phyloP scores from a whole-genome alignment of 2,888 invertebrate genomes.

The Rotaria sp. region DNA sequence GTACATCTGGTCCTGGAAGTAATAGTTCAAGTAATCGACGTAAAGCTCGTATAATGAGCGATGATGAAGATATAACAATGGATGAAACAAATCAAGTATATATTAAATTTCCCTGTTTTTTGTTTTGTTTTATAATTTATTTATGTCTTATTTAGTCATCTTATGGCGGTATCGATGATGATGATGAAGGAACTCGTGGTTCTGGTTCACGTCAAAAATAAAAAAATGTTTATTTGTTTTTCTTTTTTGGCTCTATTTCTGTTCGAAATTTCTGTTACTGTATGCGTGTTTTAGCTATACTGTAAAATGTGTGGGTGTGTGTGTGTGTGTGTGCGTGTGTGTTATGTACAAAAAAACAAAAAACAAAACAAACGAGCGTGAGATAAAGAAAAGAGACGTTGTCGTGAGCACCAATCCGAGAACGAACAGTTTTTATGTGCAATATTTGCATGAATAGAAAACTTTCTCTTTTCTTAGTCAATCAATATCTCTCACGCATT shows the following conservation, averaged over 20 bases:
- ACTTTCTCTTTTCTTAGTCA: background rate
- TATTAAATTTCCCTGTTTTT: background rate
- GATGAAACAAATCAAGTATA: background rate
- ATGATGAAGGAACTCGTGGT: constrained; percentile 10
- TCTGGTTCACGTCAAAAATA: constrained; percentile 2
- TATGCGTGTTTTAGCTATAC: constrained; percentile 21
- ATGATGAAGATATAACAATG: constrained; percentile 14
- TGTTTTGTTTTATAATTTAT: background rate
- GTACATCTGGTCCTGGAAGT: background rate
- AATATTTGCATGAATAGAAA: constrained; percentile 14
- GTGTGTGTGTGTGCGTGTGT: constrained; percentile 6
- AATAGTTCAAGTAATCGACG: background rate
- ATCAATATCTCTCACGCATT: background rate
- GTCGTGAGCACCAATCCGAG: background rate
- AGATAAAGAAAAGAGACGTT: background rate
- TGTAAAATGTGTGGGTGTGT: background rate
- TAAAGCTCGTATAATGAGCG: constrained; percentile 8
- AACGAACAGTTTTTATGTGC: constrained; percentile 6
- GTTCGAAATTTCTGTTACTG: background rate
- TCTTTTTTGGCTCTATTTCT: background rate
- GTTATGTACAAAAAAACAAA: background rate
- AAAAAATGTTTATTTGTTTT: background rate
- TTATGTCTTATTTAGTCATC: background rate
- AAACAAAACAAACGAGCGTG: background rate
- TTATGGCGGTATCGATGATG: background rate